These are phyloP conservation scores for Aurelia sp. DNA, from an alignment of 30 jellyfish, hydroid and myxozoan species.

Conservation along the genomic window DNA sequence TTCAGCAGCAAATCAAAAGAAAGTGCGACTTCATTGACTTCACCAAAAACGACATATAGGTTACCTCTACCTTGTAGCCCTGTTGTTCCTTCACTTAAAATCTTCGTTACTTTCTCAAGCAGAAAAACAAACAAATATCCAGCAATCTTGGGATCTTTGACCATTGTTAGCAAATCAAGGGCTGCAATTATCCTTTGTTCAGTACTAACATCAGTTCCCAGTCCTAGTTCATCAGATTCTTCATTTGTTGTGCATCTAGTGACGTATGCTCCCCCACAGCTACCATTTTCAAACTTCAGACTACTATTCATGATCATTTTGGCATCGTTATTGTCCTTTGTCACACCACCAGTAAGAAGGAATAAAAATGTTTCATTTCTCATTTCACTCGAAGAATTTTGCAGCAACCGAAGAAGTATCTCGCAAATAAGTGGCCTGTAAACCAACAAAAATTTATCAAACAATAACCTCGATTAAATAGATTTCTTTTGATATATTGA, in stretches of 20 bases:
- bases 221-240: background rate
- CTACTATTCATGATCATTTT: background rate
- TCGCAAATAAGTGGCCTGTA: conserved; percentile 28
- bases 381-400: background rate
- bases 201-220: conserved; percentile 3
- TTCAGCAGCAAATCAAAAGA: background rate
- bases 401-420: conserved; percentile 26
- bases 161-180: background rate
- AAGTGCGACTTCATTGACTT: background rate
- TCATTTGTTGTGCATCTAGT: background rate
- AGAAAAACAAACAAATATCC: conserved; percentile 42
- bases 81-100: background rate
- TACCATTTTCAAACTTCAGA: background rate
- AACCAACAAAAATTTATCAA: background rate
- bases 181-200: conserved; percentile 29
- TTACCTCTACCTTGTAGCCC: too few species aligned
- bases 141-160: conserved; percentile 11
- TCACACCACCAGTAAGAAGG: conserved; percentile 5
- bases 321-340: background rate
- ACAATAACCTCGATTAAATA: background rate
- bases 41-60: too few species aligned
- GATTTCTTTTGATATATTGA: too few species aligned
- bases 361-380: background rate
- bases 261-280: background rate
- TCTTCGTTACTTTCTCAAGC: background rate